phyloP scores from a whole-genome alignment of 2,888 invertebrate species.

The Beris chalybata region DNA sequence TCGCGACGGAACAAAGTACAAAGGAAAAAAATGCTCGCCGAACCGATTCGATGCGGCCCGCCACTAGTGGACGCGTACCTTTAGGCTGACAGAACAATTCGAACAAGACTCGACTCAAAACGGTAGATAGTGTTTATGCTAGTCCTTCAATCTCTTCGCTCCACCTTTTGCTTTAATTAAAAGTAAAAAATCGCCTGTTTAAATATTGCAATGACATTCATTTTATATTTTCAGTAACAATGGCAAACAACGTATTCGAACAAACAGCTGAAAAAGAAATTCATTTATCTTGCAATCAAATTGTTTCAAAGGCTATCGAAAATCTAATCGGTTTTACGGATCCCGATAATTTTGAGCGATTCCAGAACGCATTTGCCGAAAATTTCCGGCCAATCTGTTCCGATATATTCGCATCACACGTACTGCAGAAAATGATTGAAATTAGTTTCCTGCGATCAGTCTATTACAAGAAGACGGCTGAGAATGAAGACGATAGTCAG shows the following conservation, averaged over 20 bases:
- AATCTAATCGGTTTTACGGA: constrained; percentile 70
- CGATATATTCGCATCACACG: constrained; percentile 78
- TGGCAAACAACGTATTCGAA: constrained; percentile 76
- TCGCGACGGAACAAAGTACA: too few species aligned
- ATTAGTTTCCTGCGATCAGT: constrained; percentile 51
- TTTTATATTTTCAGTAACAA: constrained; percentile 45
- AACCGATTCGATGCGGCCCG: too few species aligned
- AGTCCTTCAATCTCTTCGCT: too few species aligned
- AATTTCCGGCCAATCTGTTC: constrained; percentile 71
- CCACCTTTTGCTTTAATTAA: too few species aligned
- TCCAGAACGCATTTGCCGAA: constrained; percentile 64
- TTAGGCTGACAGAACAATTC: too few species aligned
- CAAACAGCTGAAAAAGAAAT: constrained; percentile 72
- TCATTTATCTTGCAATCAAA: constrained; percentile 74
- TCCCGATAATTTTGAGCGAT: constrained; percentile 65
- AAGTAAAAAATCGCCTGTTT: too few species aligned
- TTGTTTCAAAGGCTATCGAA: constrained; percentile 78
- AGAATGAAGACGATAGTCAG: constrained; percentile 34
- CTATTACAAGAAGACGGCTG: constrained; percentile 27
- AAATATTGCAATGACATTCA: too few species aligned
- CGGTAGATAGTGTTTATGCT: too few species aligned
- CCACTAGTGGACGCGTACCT: too few species aligned
- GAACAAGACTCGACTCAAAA: too few species aligned
- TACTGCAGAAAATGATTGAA: constrained; percentile 68
- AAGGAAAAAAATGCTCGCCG: too few species aligned